These are phyloP conservation scores for Sardina pilchardus DNA, from an alignment of 2,113 vertebrate species.

Conservation along the genomic window DNA sequence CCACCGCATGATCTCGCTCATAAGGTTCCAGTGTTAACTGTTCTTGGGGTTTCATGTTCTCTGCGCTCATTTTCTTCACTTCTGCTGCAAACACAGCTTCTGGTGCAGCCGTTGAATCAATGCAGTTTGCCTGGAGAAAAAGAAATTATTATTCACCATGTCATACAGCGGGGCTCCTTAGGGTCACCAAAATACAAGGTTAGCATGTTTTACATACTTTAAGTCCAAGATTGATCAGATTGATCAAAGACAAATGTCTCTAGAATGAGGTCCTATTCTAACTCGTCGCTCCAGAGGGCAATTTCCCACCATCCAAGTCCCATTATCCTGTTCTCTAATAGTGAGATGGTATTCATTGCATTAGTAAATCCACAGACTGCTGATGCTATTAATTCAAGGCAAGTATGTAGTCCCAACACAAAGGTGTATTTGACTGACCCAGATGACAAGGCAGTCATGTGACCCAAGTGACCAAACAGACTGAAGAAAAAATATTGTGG, in stretches of 20 bases:
- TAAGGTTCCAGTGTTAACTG: constrained; percentile 92
- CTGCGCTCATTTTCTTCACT: constrained; percentile 89
- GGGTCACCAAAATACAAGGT: not conserved
- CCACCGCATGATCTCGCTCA: constrained; percentile 89
- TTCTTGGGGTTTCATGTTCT: constrained; percentile 94
- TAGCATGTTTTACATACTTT: not conserved
- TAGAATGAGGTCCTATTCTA: not conserved
- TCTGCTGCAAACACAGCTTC: constrained; percentile 90
- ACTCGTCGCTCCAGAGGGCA: not conserved
- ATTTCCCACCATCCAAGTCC: not conserved
- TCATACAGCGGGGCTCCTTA: not conserved
- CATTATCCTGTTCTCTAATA: no score
- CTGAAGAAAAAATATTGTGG: no score
- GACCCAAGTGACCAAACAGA: no score
- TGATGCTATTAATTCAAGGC: no score
- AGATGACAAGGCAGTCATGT: no score
- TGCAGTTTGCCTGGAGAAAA: constrained; percentile 83
- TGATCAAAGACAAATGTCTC: no score
- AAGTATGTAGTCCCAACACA: no score
- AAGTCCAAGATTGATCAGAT: no score
- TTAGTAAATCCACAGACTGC: no score
- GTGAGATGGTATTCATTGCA: no score
- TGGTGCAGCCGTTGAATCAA: constrained; percentile 88
- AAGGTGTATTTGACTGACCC: no score
- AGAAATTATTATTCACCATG: not conserved